phyloP scores from a whole-genome alignment of 2,888 invertebrate species.

The Coenonympha arcania region DNA sequence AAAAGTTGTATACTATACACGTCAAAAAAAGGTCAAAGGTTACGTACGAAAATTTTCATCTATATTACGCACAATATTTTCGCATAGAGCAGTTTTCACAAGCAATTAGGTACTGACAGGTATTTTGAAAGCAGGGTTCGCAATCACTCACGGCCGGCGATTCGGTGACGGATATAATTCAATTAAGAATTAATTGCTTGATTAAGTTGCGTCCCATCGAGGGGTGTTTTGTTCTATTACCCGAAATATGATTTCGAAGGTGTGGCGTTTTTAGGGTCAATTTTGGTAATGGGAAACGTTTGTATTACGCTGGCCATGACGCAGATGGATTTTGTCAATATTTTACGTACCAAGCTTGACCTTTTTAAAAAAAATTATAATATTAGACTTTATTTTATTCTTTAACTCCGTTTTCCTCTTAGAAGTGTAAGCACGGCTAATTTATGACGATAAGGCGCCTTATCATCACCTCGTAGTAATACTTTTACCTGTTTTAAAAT shows the following conservation, averaged over 20 bases:
- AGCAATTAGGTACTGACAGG: constrained; percentile 27
- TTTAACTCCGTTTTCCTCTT: too few relatives aligned
- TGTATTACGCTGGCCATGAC: constrained; percentile 16
- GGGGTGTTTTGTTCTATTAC: constrained; percentile 57
- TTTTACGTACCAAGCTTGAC: too few relatives aligned
- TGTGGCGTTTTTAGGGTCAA: constrained; percentile 50
- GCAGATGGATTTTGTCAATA: constrained; percentile 14
- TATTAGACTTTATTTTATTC: too few relatives aligned
- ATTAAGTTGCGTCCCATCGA: constrained; percentile 61
- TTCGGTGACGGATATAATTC: constrained; percentile 66
- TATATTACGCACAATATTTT: constrained; percentile 1
- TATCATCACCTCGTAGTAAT: too few relatives aligned
- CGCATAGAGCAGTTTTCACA: constrained; percentile 9
- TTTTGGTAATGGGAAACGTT: constrained; percentile 44
- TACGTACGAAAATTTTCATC: background rate
- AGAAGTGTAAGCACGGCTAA: too few relatives aligned
- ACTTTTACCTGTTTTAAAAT: too few relatives aligned
- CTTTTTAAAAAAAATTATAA: too few relatives aligned
- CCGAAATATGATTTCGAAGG: constrained; percentile 65
- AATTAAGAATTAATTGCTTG: constrained; percentile 70
- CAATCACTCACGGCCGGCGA: constrained; percentile 28
- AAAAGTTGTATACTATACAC: too few relatives aligned
- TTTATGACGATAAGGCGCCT: too few relatives aligned
- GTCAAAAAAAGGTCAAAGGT: too few relatives aligned
- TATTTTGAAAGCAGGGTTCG: constrained; percentile 31